Percentiles rank a stretch among this genome's conserved stretches.
Evolutionary conservation across 2,797 vertebrate genomes (phyloP).

Genomic region (Lepus oiostolus): DNA sequence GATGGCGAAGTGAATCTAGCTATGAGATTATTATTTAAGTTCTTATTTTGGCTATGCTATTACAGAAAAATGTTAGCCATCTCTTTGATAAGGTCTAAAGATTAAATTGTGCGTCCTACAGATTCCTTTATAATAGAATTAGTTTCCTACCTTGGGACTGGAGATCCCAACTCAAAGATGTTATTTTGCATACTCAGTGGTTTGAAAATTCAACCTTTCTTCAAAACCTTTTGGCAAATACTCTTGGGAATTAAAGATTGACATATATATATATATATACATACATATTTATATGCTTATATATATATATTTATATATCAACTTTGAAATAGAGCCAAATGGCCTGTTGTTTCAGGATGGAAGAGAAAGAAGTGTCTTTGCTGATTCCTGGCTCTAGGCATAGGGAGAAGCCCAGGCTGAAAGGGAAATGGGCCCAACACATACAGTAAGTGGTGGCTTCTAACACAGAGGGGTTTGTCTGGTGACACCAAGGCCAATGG

Average conservation of each 20-base stretch:
- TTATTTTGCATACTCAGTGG: not conserved
- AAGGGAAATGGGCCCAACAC: not conserved
- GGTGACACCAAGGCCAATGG: not conserved
- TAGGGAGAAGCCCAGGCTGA: not conserved
- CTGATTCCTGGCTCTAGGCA: not conserved
- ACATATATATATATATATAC: no score
- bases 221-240: not conserved
- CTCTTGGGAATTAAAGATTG: not conserved
- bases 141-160: no score
- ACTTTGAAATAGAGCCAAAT: not conserved
- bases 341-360: not conserved
- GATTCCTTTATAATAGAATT: no score
- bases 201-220: constrained; percentile 1
- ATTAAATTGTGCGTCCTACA: no score
- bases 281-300: no score
- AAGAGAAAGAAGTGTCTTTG: not conserved
- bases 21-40: no score
- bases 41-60: no score
- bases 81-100: no score
- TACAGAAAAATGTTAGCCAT: no score
- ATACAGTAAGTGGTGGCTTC: not conserved
- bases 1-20: no score
- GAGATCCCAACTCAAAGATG: not conserved
- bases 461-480: not conserved
- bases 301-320: no score